These are phyloP conservation scores for Xyrauchen texanus DNA, from an alignment of 2,113 vertebrate genomes.

Conservation along the genomic window DNA sequence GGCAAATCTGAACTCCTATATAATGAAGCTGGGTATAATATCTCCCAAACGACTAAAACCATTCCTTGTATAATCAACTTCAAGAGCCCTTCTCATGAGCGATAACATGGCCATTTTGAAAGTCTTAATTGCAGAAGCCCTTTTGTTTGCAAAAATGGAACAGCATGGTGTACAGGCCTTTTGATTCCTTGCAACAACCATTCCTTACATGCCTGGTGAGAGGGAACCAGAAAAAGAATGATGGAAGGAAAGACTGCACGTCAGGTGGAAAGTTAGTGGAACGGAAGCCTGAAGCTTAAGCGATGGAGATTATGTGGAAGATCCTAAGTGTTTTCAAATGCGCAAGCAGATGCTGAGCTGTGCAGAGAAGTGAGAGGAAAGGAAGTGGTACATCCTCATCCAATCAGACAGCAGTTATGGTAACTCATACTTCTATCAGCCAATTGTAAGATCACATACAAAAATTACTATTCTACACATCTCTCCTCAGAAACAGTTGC, in stretches of 20 bases:
- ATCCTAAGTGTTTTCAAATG: constrained; percentile 68
- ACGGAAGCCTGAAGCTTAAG: constrained; percentile 70
- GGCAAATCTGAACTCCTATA: constrained; percentile 17
- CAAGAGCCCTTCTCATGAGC: constrained; percentile 34
- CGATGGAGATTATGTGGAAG: constrained; percentile 70
- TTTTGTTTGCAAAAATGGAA: constrained; percentile 58
- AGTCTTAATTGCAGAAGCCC: constrained; percentile 43
- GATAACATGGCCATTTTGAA: constrained; percentile 43
- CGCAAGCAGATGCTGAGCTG: constrained; percentile 76
- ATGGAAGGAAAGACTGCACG: constrained; percentile 69
- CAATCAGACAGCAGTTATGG: constrained; percentile 30
- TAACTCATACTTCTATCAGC: constrained; percentile 31
- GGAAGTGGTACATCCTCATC: constrained; percentile 43
- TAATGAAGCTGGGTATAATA: background rate
- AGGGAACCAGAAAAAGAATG: constrained; percentile 61
- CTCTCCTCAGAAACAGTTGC: constrained; percentile 55
- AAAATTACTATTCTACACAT: constrained; percentile 32
- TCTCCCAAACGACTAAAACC: constrained; percentile 10
- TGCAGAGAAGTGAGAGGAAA: constrained; percentile 57
- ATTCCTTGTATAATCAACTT: constrained; percentile 39
- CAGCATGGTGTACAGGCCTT: constrained; percentile 60
- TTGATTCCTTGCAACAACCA: constrained; percentile 73
- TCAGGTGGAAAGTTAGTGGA: constrained; percentile 65
- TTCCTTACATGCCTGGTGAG: constrained; percentile 58
- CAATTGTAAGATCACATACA: constrained; percentile 57